A percentile compares a stretch with the other conserved stretches of the same genome.
phyloP scores from a whole-genome alignment of 2,113 vertebrate species.

The Todiramphus chloris region DNA sequence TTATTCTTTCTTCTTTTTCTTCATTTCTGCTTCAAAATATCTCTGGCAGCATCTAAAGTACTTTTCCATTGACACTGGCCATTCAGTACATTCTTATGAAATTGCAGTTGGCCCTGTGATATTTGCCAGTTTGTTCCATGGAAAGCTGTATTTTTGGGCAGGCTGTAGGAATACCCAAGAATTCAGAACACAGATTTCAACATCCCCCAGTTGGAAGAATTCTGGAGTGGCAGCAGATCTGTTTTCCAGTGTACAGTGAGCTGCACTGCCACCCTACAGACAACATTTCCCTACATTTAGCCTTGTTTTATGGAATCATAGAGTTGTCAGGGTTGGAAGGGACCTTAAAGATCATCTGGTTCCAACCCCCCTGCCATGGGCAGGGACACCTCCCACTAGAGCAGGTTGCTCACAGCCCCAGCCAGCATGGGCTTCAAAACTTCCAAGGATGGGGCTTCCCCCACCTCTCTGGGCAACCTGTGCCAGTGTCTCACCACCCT shows the following conservation, averaged over 20 bases:
- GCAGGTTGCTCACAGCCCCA: too few relatives aligned
- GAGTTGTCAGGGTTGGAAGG: too few relatives aligned
- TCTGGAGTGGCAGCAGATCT: background rate
- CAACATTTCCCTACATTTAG: background rate
- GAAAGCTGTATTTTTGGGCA: constrained; percentile 2
- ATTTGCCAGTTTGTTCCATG: background rate
- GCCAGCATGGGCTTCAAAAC: too few relatives aligned
- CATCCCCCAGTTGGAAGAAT: background rate
- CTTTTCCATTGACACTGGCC: background rate
- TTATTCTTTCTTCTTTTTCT: background rate
- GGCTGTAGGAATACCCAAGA: background rate
- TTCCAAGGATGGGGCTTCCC: too few relatives aligned
- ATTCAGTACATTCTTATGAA: background rate
- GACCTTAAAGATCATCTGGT: too few relatives aligned
- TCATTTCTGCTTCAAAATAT: background rate
- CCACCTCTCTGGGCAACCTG: too few relatives aligned
- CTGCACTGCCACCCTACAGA: background rate
- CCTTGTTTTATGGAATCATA: background rate
- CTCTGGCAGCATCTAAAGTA: background rate
- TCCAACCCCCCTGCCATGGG: too few relatives aligned
- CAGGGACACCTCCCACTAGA: too few relatives aligned
- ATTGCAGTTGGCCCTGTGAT: background rate
- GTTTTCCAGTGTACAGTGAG: background rate
- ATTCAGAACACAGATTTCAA: constrained; percentile 8
- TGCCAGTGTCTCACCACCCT: too few relatives aligned